Evolutionary conservation across 2,113 vertebrate species (phyloP).

Genomic region (Danionella cerebrum): DNA sequence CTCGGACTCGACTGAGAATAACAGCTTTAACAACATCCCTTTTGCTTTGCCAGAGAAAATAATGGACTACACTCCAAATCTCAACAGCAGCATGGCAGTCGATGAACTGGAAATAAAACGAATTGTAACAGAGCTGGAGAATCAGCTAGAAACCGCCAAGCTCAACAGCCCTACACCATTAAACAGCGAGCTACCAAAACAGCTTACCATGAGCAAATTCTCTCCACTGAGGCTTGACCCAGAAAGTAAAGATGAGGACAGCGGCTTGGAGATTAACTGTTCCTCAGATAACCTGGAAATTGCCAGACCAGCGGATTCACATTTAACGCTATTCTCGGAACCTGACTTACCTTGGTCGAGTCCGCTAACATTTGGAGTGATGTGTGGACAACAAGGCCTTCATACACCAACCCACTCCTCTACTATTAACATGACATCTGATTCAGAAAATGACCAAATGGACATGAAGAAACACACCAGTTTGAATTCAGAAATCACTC

Average conservation of each 20-base stretch:
- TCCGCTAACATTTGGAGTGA: conserved; percentile 55
- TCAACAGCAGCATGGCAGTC: conserved; percentile 65
- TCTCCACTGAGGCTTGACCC: conserved; percentile 50
- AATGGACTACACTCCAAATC: conserved; percentile 54
- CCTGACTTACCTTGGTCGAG: conserved; percentile 61
- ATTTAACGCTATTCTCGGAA: conserved; percentile 43
- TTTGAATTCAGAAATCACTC: conserved; percentile 23
- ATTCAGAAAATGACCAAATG: conserved; percentile 41
- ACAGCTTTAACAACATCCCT: conserved; percentile 54
- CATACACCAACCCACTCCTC: conserved; percentile 46
- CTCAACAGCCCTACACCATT: conserved; percentile 39
- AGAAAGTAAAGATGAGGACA: conserved; percentile 46
- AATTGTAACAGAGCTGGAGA: conserved; percentile 86
- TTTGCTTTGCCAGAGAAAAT: conserved; percentile 68
- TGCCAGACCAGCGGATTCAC: not conserved
- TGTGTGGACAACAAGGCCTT: conserved; percentile 53
- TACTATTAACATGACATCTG: conserved; percentile 12
- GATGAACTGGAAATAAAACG: conserved; percentile 90
- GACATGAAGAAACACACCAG: conserved; percentile 37
- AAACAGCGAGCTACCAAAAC: conserved; percentile 42
- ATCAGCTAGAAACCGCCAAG: conserved; percentile 75
- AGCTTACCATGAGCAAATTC: conserved; percentile 53
- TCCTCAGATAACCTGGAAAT: conserved; percentile 36
- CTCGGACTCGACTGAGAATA: conserved; percentile 56
- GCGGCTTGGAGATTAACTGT: conserved; percentile 46